Conservation (phyloP, 92 coral and sea anemone species). For the Palythoa caribaeorum region DNA sequence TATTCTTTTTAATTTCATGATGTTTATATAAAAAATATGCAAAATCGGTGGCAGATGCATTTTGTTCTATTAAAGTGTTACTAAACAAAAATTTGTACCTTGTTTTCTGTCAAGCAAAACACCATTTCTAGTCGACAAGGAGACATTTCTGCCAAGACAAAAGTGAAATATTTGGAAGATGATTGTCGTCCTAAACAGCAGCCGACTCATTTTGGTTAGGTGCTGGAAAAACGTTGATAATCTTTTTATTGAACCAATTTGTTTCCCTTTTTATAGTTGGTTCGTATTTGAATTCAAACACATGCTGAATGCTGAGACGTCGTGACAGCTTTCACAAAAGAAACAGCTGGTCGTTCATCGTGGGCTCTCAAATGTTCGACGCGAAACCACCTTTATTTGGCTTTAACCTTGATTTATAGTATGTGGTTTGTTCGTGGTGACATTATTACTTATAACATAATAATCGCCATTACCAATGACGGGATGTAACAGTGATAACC, state of each 20-base stretch:
- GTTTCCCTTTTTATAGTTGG: background rate
- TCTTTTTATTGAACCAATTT: background rate
- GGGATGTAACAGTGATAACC: background rate
- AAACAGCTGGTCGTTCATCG: slow-evolving; percentile 13
- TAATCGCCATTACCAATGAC: background rate
- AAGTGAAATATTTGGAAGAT: background rate
- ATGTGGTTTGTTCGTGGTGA: too few species aligned
- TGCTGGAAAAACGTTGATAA: background rate
- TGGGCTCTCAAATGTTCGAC: background rate
- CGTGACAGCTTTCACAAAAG: background rate
- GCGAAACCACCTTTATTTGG: background rate
- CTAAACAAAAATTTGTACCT: background rate
- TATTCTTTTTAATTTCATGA: too few species aligned
- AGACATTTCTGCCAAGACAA: background rate
- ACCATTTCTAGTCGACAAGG: slow-evolving; percentile 18
- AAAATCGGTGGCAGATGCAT: background rate
- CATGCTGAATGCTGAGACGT: background rate
- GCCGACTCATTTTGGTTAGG: background rate
- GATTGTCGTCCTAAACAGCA: background rate
- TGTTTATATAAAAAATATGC: too few species aligned
- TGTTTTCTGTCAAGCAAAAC: slow-evolving; percentile 15
- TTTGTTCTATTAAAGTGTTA: too few species aligned
- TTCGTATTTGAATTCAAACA: background rate
- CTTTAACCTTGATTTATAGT: background rate
- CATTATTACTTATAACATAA: background rate